Percentiles rank a stretch among this genome's conserved stretches.
phyloP scores from a whole-genome alignment of 1,140 invertebrate species.

The Varroa destructor region DNA sequence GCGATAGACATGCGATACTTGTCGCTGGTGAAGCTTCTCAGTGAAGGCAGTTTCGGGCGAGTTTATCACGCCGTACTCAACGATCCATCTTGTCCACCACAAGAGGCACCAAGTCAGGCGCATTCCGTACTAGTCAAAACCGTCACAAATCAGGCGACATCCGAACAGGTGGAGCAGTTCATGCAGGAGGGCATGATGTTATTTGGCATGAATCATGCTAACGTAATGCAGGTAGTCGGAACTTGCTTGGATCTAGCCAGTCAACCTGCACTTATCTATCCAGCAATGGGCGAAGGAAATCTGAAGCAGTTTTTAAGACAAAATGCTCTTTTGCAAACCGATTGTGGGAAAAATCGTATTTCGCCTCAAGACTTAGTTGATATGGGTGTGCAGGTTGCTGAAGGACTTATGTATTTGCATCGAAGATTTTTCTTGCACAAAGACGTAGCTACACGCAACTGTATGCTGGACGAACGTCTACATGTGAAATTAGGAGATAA shows the following conservation, averaged over 20 bases:
- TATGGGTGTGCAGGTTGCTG: slow-evolving; percentile 75
- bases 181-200: slow-evolving; percentile 74
- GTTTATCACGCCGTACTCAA: slow-evolving; percentile 21
- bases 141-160: slow-evolving; percentile 60
- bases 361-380: slow-evolving; percentile 85
- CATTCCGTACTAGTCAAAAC: slow-evolving; percentile 30
- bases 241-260: slow-evolving; percentile 70
- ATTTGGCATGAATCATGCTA: slow-evolving; percentile 67
- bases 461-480: slow-evolving; percentile 74
- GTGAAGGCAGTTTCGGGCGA: slow-evolving; percentile 13
- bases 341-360: slow-evolving; percentile 41
- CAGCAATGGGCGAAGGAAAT: slow-evolving; percentile 66
- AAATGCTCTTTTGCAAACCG: slow-evolving; percentile 37
- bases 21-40: slow-evolving; percentile 16
- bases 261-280: slow-evolving; percentile 74
- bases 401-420: slow-evolving; percentile 75
- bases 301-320: slow-evolving; percentile 54
- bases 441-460: slow-evolving; percentile 81
- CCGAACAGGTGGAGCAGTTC: slow-evolving; percentile 64
- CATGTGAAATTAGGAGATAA: slow-evolving; percentile 79
- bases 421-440: slow-evolving; percentile 77
- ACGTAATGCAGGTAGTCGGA: slow-evolving; percentile 67
- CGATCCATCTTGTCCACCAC: background rate
- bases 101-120: background rate
- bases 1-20: slow-evolving; percentile 20